Percentiles rank a stretch among this genome's conserved stretches.
phyloP scores from a whole-genome alignment of 1,140 invertebrate species.

The Drosophila murphyi region DNA sequence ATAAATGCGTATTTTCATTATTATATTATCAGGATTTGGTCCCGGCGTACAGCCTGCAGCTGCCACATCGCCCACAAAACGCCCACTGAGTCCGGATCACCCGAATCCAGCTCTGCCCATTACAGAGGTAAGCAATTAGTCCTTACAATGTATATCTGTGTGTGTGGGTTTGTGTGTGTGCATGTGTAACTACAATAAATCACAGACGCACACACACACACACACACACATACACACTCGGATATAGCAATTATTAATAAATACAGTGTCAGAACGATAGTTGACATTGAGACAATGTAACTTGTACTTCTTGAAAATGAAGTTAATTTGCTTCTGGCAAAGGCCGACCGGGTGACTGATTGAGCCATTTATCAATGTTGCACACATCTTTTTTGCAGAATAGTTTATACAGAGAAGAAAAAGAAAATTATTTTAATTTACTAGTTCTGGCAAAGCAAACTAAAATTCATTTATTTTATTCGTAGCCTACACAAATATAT shows the following conservation, averaged over 20 bases:
- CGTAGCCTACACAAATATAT: no score
- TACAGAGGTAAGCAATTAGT: conserved; percentile 85
- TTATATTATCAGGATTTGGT: conserved; percentile 85
- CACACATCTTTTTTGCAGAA: conserved; percentile 4
- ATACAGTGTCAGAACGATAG: conserved; percentile 30
- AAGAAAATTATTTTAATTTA: not conserved
- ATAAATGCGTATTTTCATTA: not conserved
- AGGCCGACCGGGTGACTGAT: conserved; percentile 11
- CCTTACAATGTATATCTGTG: not conserved
- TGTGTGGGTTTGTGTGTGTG: not conserved
- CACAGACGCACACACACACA: conserved; percentile 25
- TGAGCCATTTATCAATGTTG: conserved; percentile 16
- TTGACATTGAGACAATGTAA: conserved; percentile 22
- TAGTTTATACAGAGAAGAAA: conserved; percentile 29
- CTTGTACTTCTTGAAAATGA: conserved; percentile 50
- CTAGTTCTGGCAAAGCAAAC: not conserved
- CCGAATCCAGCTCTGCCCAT: conserved; percentile 87
- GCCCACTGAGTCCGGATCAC: conserved; percentile 86
- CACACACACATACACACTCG: conserved; percentile 34
- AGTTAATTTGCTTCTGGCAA: conserved; percentile 57
- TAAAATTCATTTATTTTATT: not conserved
- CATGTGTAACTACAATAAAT: conserved; percentile 19
- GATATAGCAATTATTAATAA: conserved; percentile 41
- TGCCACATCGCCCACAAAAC: conserved; percentile 85
- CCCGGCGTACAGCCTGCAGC: conserved; percentile 84